Base-by-base conservation (phyloP, 2,113 vertebrate species). In the Opisthocomus hoazin region DNA sequence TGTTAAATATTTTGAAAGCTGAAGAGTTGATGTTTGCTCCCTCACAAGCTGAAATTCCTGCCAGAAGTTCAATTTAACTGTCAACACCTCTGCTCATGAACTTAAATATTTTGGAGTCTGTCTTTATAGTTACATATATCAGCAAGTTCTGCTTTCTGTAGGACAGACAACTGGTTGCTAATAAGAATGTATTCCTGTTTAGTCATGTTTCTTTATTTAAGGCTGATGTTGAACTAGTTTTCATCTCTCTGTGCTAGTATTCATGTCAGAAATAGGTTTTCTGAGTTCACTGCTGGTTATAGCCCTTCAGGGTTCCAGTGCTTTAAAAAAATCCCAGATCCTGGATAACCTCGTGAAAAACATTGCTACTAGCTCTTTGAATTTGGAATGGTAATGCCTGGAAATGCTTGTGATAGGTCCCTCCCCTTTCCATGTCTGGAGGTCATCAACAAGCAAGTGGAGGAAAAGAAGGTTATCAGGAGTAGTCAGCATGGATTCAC, bases 61-160 rank as follows among this genome's bases (percentile, higher is more conserved):
- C 96, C 97, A 97, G 95, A 96, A 97, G 94, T 97, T 97, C 97
- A 97, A 97, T 97, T 97, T 97, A 97, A 96, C 97, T 97, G 97
- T 97, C 97, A 97, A 97, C 97, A 97, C 95, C 93, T 97, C 96
- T 90, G 77, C 87, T 96, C 80, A 74, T 11, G 10, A 96, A 95
- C 92, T 97, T 95, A 96, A 97, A 96, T 90, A 96, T 95, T 96
- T 90, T 96, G 93, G 96, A 95, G 85, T 90, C 91, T 89, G 93
- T 77, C 96, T 97, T 92, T 91, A 89, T 58, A 76, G 83, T 87
- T 96, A 95, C 89, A 95, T 90, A 96, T 73, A 97, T 96, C 95
- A 92, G 90, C 70, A 85, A 87, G 96, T 88, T 94, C 93, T 97
- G 94, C 77, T 96, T 96, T 97, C 96, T 94, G 80, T 94, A 95